Evolutionary conservation across 1,140 invertebrate genomes (phyloP).

Genomic region (Phymorhynchus buccinoides): DNA sequence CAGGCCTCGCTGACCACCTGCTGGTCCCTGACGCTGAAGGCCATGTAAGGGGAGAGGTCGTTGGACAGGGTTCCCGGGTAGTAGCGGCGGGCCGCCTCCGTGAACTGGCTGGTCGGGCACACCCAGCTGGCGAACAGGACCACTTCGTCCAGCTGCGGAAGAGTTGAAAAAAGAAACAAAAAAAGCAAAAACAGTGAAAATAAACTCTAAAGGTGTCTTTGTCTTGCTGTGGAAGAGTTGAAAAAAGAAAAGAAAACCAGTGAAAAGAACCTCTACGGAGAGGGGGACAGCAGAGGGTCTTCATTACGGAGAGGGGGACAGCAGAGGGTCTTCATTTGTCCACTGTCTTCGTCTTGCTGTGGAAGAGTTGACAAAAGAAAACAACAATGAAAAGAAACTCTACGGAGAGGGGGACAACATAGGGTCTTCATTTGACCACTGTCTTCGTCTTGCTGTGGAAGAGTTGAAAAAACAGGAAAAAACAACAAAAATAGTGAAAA

Average conservation of each 20-base stretch:
- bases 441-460: not conserved
- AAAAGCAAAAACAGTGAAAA: no score
- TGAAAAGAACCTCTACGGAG: not conserved
- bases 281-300: no score
- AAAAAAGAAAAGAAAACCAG: not conserved
- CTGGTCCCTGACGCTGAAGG: not conserved
- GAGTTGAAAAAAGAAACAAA: not conserved
- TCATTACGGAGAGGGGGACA: no score
- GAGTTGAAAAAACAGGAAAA: not conserved
- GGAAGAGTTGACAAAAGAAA: no score
- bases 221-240: not conserved
- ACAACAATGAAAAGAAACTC: no score
- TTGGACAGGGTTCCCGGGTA: not conserved
- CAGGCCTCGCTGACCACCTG: constrained; percentile 19
- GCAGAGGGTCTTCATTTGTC: no score
- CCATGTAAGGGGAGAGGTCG: constrained; percentile 3
- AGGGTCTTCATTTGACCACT: no score
- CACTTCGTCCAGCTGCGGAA: not conserved
- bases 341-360: no score
- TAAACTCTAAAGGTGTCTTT: no score
- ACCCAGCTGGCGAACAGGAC: constrained; percentile 27
- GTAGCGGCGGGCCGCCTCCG: not conserved
- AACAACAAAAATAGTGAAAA: no score
- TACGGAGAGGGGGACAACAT: no score
- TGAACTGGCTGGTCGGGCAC: constrained; percentile 3